phyloP scores from a whole-genome alignment of 2,113 vertebrate species.

The Bothrops jararaca region DNA sequence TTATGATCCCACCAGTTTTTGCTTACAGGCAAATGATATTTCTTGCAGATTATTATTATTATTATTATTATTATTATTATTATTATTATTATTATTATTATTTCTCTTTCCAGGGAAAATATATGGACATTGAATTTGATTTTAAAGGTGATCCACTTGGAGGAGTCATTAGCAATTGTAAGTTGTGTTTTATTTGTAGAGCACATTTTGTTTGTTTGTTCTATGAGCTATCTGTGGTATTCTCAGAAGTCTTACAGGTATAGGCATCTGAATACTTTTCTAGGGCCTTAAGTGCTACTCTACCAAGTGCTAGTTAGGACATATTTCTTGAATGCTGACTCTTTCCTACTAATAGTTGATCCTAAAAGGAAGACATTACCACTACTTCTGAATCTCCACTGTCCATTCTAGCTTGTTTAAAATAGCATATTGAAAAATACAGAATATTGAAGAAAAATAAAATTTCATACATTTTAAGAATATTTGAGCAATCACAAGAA shows the following conservation, averaged over 20 bases:
- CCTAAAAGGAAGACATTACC: neutral
- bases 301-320: neutral
- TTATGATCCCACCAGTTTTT: no score
- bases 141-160: slow-evolving; percentile 98
- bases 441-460: neutral
- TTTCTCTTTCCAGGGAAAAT: slow-evolving; percentile 86
- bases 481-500: neutral
- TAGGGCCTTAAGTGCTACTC: neutral
- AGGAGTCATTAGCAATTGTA: slow-evolving; percentile 99
- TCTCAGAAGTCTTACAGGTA: neutral
- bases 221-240: neutral
- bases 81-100: no score
- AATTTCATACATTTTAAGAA: neutral
- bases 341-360: neutral
- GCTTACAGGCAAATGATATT: no score
- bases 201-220: neutral
- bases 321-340: neutral
- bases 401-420: neutral
- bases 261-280: neutral
- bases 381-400: neutral
- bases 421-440: neutral
- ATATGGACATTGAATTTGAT: slow-evolving; percentile 99
- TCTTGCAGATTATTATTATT: no score
- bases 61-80: no score
- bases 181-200: slow-evolving; percentile 68